Evolutionary conservation across 2,113 vertebrate genomes (phyloP), one percentile per base, ranked within the genome.

Genomic region (Merops nubicus): DNA sequence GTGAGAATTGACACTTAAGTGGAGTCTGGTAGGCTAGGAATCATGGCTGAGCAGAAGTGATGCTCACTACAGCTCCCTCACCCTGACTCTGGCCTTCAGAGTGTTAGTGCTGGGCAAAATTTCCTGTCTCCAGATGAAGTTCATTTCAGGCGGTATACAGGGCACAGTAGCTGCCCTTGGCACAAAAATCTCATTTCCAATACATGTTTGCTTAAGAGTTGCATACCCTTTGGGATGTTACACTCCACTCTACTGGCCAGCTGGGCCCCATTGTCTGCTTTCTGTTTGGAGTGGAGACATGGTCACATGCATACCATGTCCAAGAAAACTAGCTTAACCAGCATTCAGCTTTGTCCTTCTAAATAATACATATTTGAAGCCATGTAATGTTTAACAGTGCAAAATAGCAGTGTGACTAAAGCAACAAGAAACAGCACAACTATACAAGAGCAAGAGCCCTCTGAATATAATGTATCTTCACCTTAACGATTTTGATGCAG

Each of bases 351-450:
- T 87, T 63, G 62, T 63, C 51, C 28, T 77, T 74, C 33, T 33
- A 57, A 38, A 40, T 87, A 87, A 87, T 23, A 17, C 1, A 19
- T 87, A 57, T 81, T 79, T 59, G 81, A 78, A 77, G 34, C 51
- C 13, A 31, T 22, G 14, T 75, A 87, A 95, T 75, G 17, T 89
- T 94, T 95, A 93, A 96, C 87, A 85, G 63, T 92, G 50, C 21
- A 81, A 83, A 89, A 77, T 36, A 81, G 19, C 59, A 77, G 15
- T 18, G 9, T 0, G 2, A 81, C 28, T 62, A 89, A 85, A 85
- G 64, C 69, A 91, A 56, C 31, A 78, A 81, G 59, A 80, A 80
- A 45, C 68, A 74, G 38, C 29, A 91, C 28, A 81, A 34, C 4
- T 36, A 50, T 1, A 40, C 3, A 5, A 95, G 26, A 88, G 42